These are phyloP conservation scores for Drosophila funebris DNA, from an alignment of 1,140 invertebrate genomes.

Conservation along the genomic window DNA sequence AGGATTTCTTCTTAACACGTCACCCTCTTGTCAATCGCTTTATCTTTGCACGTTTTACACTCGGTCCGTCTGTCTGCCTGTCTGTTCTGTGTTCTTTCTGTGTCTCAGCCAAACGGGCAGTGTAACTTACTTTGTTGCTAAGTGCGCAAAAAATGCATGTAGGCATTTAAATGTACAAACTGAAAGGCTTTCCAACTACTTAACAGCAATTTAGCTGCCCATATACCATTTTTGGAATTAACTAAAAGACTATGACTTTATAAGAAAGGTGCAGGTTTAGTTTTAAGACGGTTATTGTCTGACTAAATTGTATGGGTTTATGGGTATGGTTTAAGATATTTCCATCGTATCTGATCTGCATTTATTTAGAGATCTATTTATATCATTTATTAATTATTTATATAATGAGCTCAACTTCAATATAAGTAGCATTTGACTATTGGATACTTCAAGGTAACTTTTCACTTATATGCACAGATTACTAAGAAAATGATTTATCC, in stretches of 20 bases:
- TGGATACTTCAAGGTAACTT: background rate
- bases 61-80: conserved; percentile 10
- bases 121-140: conserved; percentile 56
- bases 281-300: no score
- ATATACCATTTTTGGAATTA: conserved; percentile 9
- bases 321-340: no score
- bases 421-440: no score
- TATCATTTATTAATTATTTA: no score
- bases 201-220: conserved; percentile 41
- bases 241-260: conserved; percentile 3
- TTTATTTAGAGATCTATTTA: no score
- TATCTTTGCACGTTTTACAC: conserved; percentile 62
- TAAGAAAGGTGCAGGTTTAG: background rate
- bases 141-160: conserved; percentile 59
- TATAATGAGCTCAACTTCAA: no score
- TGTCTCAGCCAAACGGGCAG: conserved; percentile 40
- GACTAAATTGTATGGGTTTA: no score
- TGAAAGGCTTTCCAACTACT: conserved; percentile 29
- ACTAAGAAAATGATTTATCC: conserved; percentile 66
- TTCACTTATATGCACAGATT: conserved; percentile 25
- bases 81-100: conserved; percentile 7
- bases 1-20: conserved; percentile 64
- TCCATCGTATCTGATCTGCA: no score
- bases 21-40: conserved; percentile 48
- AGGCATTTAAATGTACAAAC: conserved; percentile 62